These are phyloP conservation scores for Scatophagus argus DNA, from an alignment of 2,113 vertebrate genomes.

Conservation along the genomic window DNA sequence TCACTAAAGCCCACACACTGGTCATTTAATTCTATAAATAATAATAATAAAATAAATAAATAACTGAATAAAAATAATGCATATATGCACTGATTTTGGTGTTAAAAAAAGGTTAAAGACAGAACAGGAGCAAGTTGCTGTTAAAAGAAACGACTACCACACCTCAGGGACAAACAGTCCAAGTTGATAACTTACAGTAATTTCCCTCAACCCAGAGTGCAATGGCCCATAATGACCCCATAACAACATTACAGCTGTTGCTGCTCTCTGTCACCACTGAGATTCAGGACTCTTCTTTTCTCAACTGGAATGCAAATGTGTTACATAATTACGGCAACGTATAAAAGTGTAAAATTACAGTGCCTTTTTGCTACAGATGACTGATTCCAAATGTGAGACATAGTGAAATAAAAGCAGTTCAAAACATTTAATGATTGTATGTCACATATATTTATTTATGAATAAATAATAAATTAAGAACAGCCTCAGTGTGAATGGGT, in stretches of 20 bases:
- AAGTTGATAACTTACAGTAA: slow-evolving; percentile 46
- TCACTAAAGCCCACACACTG: too few relatives aligned
- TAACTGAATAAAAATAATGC: too few relatives aligned
- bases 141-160: slow-evolving; percentile 7
- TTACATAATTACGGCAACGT: slow-evolving; percentile 22
- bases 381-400: background rate
- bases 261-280: slow-evolving; percentile 7
- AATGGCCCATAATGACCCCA: slow-evolving; percentile 43
- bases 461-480: background rate
- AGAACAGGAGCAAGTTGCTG: background rate
- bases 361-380: background rate
- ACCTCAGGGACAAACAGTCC: slow-evolving; percentile 29
- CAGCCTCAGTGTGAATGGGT: background rate
- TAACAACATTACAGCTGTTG: slow-evolving; percentile 43
- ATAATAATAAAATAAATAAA: too few relatives aligned
- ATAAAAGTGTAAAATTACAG: slow-evolving; percentile 3
- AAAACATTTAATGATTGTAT: background rate
- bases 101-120: too few relatives aligned
- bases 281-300: slow-evolving; percentile 25
- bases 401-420: background rate
- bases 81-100: too few relatives aligned
- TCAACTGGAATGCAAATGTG: slow-evolving; percentile 31
- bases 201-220: slow-evolving; percentile 40
- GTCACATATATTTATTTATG: slow-evolving; percentile 23
- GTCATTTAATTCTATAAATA: too few relatives aligned